phyloP scores from a whole-genome alignment of 2,888 invertebrate genomes.

The Dinocampus coccinellae region DNA sequence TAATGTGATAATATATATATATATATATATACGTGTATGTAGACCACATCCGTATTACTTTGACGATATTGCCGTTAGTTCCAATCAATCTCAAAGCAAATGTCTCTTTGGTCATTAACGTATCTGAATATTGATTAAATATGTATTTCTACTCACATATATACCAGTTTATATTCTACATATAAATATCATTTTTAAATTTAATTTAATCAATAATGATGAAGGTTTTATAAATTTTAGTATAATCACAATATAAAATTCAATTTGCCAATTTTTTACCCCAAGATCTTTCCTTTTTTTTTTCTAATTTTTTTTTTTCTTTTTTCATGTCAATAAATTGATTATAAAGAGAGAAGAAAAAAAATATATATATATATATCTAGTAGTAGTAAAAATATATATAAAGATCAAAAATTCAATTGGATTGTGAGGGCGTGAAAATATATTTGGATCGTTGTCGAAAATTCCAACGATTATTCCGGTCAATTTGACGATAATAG shows the following conservation, averaged over 20 bases:
- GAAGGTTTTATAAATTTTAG: not conserved
- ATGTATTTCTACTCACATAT: not conserved
- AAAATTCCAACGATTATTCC: not conserved
- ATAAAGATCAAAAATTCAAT: not conserved
- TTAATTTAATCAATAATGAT: not conserved
- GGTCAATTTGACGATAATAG: not conserved
- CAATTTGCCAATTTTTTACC: not conserved
- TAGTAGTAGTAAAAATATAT: not conserved
- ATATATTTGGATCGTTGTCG: not conserved
- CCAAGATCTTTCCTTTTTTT: too few species aligned
- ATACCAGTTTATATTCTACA: not conserved
- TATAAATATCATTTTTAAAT: not conserved
- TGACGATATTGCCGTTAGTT: slow-evolving; percentile 1
- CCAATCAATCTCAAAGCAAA: slow-evolving; percentile 8
- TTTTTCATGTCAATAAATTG: not conserved
- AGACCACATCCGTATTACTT: not conserved
- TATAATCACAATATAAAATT: not conserved
- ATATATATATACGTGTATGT: not conserved
- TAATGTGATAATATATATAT: not conserved
- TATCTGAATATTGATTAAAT: slow-evolving; percentile 3
- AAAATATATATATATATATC: too few species aligned
- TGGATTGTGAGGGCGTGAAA: not conserved
- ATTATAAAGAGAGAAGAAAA: too few species aligned
- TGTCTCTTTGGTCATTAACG: slow-evolving; percentile 9
- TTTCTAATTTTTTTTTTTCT: not conserved